These are phyloP conservation scores for Oreotrochilus melanogaster DNA, from an alignment of 2,113 vertebrate species.

Conservation along the genomic window DNA sequence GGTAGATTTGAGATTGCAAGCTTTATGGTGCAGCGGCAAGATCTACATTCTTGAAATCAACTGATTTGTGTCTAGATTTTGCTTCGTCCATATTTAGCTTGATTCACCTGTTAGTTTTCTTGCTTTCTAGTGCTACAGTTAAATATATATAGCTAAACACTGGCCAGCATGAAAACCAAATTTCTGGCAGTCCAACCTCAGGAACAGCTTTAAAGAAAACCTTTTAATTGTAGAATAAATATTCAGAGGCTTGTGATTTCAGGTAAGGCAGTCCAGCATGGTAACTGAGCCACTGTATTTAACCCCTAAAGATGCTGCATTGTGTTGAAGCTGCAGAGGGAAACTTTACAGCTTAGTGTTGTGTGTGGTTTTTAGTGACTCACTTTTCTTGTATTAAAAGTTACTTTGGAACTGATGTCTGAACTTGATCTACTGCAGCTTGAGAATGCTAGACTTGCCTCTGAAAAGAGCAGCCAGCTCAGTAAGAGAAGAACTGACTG, in stretches of 20 bases:
- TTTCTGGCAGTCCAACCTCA: neutral
- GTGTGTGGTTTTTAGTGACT: neutral
- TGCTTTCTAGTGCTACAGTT: neutral
- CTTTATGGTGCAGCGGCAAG: too few species aligned
- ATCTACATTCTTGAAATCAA: too few species aligned
- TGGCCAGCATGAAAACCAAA: neutral
- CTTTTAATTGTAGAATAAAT: neutral
- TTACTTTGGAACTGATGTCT: neutral
- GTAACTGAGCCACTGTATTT: neutral
- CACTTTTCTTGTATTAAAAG: conserved; percentile 28
- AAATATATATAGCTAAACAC: neutral
- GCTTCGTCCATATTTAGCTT: too few species aligned
- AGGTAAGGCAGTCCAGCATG: neutral
- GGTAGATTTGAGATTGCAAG: too few species aligned
- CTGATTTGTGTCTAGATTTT: too few species aligned
- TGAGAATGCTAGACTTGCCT: conserved; percentile 84
- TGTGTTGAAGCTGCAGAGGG: neutral
- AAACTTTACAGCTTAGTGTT: neutral
- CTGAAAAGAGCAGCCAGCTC: conserved; percentile 86
- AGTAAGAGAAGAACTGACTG: conserved; percentile 87
- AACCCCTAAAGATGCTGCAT: neutral
- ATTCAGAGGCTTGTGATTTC: neutral
- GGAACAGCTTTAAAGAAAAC: neutral
- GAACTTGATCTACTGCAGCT: conserved; percentile 75
- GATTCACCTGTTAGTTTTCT: too few species aligned